Percentiles rank a stretch among this genome's conserved stretches.
Conservation (phyloP, 2,113 vertebrate genomes). For the Copsychus sechellarum region DNA sequence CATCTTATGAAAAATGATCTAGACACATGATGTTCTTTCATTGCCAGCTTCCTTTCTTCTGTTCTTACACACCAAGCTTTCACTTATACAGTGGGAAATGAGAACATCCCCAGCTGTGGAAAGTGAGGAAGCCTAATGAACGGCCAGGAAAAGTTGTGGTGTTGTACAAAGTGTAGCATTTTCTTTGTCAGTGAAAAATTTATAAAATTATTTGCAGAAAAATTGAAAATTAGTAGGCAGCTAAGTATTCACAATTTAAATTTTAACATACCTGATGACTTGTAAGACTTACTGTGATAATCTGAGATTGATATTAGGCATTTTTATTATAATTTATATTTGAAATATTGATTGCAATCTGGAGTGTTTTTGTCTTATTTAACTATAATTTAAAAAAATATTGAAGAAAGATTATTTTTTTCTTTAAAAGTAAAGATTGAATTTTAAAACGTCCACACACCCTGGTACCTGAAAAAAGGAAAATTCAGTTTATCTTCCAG, state of each 20-base stretch:
- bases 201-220: not conserved
- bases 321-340: not conserved
- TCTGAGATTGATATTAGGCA: not conserved
- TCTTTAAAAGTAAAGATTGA: no score
- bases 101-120: not conserved
- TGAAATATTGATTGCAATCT: not conserved
- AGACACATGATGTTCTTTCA: not conserved
- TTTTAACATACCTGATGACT: not conserved
- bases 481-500: no score
- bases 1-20: not conserved
- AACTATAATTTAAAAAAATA: no score
- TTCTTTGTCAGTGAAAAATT: not conserved
- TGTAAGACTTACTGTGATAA: not conserved
- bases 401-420: no score
- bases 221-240: not conserved
- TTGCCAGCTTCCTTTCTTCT: not conserved
- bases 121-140: not conserved
- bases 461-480: no score
- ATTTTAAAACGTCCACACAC: no score
- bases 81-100: not conserved
- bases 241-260: not conserved
- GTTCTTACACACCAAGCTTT: not conserved
- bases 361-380: not conserved
- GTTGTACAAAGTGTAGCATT: not conserved
- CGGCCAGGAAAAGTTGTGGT: not conserved